A percentile compares a stretch with the other conserved stretches of the same genome.
Evolutionary conservation across 2,797 vertebrate genomes (phyloP).

Genomic region (Sparus aurata): DNA sequence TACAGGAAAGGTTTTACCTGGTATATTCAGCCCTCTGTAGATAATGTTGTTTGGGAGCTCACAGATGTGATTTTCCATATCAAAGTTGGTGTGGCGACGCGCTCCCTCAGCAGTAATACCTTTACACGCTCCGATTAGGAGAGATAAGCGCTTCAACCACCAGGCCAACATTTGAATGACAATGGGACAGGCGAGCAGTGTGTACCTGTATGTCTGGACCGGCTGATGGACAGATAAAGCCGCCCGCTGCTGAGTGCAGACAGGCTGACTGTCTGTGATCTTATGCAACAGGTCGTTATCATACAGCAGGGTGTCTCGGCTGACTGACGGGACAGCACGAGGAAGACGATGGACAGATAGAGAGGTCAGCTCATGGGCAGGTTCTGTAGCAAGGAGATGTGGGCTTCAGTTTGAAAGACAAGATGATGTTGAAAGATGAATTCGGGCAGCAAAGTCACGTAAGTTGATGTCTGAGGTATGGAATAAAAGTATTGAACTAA

Average conservation of each 20-base stretch:
- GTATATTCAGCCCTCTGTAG: slow-evolving; percentile 64
- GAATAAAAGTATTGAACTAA: background rate
- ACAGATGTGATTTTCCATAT: slow-evolving; percentile 78
- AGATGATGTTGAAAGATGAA: background rate
- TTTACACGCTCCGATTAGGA: slow-evolving; percentile 69
- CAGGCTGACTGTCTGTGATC: slow-evolving; percentile 36
- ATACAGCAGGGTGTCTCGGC: slow-evolving; percentile 14
- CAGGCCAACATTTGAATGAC: slow-evolving; percentile 63
- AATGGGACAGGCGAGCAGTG: slow-evolving; percentile 41
- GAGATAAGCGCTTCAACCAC: slow-evolving; percentile 73
- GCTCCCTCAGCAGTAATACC: slow-evolving; percentile 68
- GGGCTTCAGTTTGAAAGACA: background rate
- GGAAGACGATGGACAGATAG: slow-evolving; percentile 33
- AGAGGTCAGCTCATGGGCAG: background rate
- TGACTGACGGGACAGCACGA: slow-evolving; percentile 31
- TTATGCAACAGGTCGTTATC: slow-evolving; percentile 57
- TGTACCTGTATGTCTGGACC: slow-evolving; percentile 44
- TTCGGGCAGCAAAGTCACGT: background rate
- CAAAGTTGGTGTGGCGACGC: slow-evolving; percentile 61
- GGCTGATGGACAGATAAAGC: slow-evolving; percentile 58
- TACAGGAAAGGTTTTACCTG: slow-evolving; percentile 48
- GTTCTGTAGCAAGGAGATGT: background rate
- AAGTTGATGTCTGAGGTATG: background rate
- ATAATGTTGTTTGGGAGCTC: slow-evolving; percentile 71
- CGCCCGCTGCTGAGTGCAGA: slow-evolving; percentile 32